Base-by-base conservation (phyloP, 2,797 vertebrate species). In the Echiichthys vipera region DNA sequence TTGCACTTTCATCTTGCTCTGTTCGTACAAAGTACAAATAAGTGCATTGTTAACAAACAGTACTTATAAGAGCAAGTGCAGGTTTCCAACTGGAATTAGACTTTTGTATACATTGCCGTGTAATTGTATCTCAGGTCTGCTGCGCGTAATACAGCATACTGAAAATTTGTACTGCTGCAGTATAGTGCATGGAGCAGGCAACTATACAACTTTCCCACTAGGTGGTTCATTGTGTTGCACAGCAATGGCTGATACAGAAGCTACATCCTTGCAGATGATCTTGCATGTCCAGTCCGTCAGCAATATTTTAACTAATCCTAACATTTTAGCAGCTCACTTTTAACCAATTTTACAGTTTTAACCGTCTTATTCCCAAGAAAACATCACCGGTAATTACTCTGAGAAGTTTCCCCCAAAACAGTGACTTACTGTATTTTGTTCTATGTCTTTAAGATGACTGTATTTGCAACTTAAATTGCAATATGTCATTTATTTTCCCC, bases 161-260 rank as follows among this genome's bases (percentile, higher is more conserved):
- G 15, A 59, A 63, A 37, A 59, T 49, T 27, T 74, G 15, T 29
- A 67, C 55, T 57, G 17, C 51, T 58, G 42, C 43, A 30, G 7
- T 13, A 25, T 5, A 42, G 10, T 67, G 15, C 29, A 64, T 45
- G 57, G 30, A 39, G 3, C 11, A 40, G 30, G 20, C 43, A 39
- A 55, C 6, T 13, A 54, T 37, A 54, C 32, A 37, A 72, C 25
- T 7, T 65, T 57, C 63, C 81, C 77, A 79, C 71, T 78, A 85
- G 80, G 67, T 77, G 78, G 71, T n/a, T 47, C 34, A 18, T 25
- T 57, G 42, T 34, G 22, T 40, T 58, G 46, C 39, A 58, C 39
- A 65, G 36, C 51, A 61, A 50, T 57, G 36, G 27, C 59, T 55
- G 54, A 53, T 34, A 39, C 43, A 29, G 30, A 18, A 59, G 25